Evolutionary conservation across 2,888 invertebrate species (phyloP).

Genomic region (Lepidocyrtoides sp.): DNA sequence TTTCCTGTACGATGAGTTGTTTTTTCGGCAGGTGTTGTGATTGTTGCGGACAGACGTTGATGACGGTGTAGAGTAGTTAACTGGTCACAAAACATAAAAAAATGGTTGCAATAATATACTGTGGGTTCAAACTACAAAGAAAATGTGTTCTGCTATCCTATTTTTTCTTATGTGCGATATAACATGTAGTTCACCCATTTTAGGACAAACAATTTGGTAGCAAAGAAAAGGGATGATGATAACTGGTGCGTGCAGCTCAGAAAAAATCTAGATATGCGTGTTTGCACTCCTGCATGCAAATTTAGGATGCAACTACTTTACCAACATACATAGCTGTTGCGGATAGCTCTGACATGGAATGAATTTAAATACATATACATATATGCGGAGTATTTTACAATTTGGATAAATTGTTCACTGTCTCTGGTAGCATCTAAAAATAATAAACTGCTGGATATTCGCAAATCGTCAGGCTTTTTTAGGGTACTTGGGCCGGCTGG

Average conservation of each 20-base stretch:
- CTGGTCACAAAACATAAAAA: slow-evolving; percentile 9
- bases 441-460: slow-evolving; percentile 57
- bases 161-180: not conserved
- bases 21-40: slow-evolving; percentile 71
- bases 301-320: not conserved
- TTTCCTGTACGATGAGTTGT: slow-evolving; percentile 46
- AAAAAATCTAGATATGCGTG: slow-evolving; percentile 37
- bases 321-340: not conserved
- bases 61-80: slow-evolving; percentile 10
- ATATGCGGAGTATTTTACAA: not conserved
- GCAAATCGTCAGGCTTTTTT: slow-evolving; percentile 62
- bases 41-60: slow-evolving; percentile 52
- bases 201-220: slow-evolving; percentile 25
- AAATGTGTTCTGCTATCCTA: not conserved
- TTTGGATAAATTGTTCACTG: slow-evolving; percentile 22
- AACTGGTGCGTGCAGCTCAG: slow-evolving; percentile 42
- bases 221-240: not conserved
- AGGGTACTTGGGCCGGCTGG: slow-evolving; percentile 28
- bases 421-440: not conserved
- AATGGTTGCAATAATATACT: not conserved
- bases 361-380: slow-evolving; percentile 46
- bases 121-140: not conserved
- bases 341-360: not conserved
- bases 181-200: slow-evolving; percentile 13
- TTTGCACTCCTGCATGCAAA: slow-evolving; percentile 36